Evolutionary conservation across 2,888 invertebrate species (phyloP), one percentile per base, ranked within the genome.

Genomic region (Erannis defoliaria): DNA sequence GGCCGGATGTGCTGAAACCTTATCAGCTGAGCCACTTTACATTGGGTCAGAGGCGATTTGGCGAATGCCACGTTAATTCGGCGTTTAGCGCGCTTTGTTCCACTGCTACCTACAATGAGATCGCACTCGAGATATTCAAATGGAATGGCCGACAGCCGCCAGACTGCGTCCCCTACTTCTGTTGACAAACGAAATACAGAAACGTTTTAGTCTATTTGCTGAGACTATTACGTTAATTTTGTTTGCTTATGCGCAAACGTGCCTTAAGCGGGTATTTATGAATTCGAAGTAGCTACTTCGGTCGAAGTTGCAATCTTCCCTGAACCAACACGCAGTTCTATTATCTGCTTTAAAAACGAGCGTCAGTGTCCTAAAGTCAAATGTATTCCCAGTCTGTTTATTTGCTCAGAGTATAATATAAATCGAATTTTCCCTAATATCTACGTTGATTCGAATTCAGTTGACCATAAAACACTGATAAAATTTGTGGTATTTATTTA

Each of bases 101-200:
- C 67, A 74, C 64, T 67, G 33, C 45, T 45, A 72, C 72, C 72
- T 77, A 70, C 74, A 81, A 83, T 81, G 84, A 86, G 85, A 88
- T 89, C 78, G 77, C 77, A 73, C 74, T 74, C 67, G 55, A 84
- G 88, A 89, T 89, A 90, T 89, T 89, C 85, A 83, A 89, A 89
- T 87, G 75, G 74, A 82, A 86, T 72, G 77, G 76, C 78, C 71
- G 71, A 72, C 78, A 75, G 76, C 77, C 70, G 72, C 72, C 78
- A 74, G 73, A 75, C 80, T 71, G 68, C 64, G 68, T 72, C 72
- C 72, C 74, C 74, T 70, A 72, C 76, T 75, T 71, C 77, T 77
- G 80, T 86, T 84, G 81, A 84, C 85, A 85, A 80, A 85, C 77
- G 77, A 81, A 84, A 78, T 75, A 76, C 75, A 73, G 70, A 75